Base-by-base conservation (phyloP, 1,140 invertebrate genomes). In the Lethrus apterus region DNA sequence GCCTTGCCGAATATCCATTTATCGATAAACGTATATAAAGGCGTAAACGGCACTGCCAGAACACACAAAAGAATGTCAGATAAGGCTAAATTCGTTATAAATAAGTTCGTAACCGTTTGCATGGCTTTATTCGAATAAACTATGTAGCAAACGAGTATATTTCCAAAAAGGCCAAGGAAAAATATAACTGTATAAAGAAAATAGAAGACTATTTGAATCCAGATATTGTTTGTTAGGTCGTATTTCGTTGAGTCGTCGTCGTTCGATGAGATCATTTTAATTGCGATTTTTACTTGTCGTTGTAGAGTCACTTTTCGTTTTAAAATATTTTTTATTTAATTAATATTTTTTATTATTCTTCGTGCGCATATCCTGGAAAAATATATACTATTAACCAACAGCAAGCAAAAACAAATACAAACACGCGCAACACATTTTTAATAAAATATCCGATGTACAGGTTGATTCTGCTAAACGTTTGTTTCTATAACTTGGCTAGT, bases 51-150 rank as follows among this genome's bases (percentile, higher is more conserved):
- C 10, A 97, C 89, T 0, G 89, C 89, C 48, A 97, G 77, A 1
- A 87, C 71, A 62, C 93, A 96, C 36, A 98, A 75, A 10, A 97
- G 64, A 40, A 98, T 89, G 63, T 98, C 94, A 9, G 91, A 92
- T 4, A 97, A 70, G 0, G 93, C 94, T 42, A 98, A 68, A 66
- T 97, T 98, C 18, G 88, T 89, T 55, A 98, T 98, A 68, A 98
- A 98, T 30, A 93, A 80, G 67, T 98, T 98, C 13, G 94, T 98
- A 1, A 97, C 94, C 0, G 93, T 95, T 64, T 94, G 93, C 93
- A 98, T 97, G 31, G 86, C 79, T 30, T 81, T 81, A 64, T 95
- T 96, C 4, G 86, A 76, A 1, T 83, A 75, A 0, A 98, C 92
- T 1, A 94, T 89, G 66, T 86, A 92, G 57, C 86, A 88, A 17